These are phyloP conservation scores for Drosophila borealis DNA, from an alignment of 2,888 invertebrate genomes.

Conservation along the genomic window DNA sequence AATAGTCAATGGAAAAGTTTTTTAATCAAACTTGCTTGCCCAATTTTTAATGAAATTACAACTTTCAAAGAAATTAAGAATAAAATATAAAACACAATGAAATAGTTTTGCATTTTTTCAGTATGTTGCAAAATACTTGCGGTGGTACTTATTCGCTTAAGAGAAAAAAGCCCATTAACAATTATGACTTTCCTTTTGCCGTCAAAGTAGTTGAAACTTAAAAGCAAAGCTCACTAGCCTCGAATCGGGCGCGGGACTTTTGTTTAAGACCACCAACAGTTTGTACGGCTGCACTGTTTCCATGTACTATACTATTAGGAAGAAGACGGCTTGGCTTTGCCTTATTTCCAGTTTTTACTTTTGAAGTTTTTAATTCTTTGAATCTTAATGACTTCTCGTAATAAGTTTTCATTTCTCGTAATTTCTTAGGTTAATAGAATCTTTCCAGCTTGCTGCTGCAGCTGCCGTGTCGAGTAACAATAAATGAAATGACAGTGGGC, in stretches of 20 bases:
- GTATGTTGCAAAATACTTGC: slow-evolving; percentile 21
- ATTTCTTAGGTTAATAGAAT: slow-evolving; percentile 82
- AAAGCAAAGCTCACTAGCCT: slow-evolving; percentile 51
- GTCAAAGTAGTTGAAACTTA: slow-evolving; percentile 53
- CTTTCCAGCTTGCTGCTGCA: slow-evolving; percentile 59
- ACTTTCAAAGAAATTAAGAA: slow-evolving; percentile 15
- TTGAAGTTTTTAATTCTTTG: slow-evolving; percentile 81
- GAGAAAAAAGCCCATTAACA: slow-evolving; percentile 68
- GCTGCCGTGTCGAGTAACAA: slow-evolving; percentile 50
- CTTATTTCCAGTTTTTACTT: slow-evolving; percentile 73
- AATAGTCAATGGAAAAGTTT: slow-evolving; percentile 49
- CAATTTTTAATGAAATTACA: slow-evolving; percentile 37
- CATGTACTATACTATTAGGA: slow-evolving; percentile 5
- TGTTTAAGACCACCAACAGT: slow-evolving; percentile 58
- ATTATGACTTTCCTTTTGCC: slow-evolving; percentile 69
- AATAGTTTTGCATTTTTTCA: slow-evolving; percentile 26
- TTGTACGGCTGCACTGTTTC: slow-evolving; percentile 56
- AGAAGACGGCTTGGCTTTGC: slow-evolving; percentile 46
- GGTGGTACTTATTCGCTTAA: slow-evolving; percentile 43
- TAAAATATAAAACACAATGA: slow-evolving; percentile 40
- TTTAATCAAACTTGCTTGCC: slow-evolving; percentile 62
- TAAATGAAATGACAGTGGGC: slow-evolving; percentile 60
- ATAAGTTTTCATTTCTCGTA: slow-evolving; percentile 83
- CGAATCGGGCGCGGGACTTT: slow-evolving; percentile 52
- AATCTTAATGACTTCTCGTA: slow-evolving; percentile 84